Base-by-base conservation (phyloP, 1,140 invertebrate genomes). In the Camponotus vicinus region DNA sequence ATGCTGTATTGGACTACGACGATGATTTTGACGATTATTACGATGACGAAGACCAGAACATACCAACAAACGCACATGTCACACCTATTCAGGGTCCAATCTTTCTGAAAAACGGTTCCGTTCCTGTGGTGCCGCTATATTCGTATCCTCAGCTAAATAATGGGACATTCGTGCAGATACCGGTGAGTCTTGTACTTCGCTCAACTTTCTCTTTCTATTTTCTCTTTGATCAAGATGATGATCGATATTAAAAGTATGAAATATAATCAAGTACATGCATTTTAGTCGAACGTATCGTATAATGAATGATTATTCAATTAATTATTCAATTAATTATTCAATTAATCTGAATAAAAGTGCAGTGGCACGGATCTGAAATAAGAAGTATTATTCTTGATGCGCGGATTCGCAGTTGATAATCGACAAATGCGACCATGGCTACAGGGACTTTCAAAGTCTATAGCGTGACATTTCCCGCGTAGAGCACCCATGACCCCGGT, bases 91-190 rank as follows among this genome's bases (percentile, higher is more conserved):
- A 98, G 93, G 97, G 97, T 27, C 97, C 97, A 3, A 97, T 98
- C 93, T 96, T 96, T 88, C 89, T 98, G 85, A 97, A 97, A 93
- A 98, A 98, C 93, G 97, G 97, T 84, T 96, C 96, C 37, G 97
- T 98, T 34, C 97, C 98, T 27, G 98, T 98, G 0, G 97, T 98
- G 67, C 98, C 98, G n/a, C 95, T 98, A 3, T 98, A 97, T 86
- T 97, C 97, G 32, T 98, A 98, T 95, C 97, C 97, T 11, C 97
- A 97, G 76, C 93, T 98, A 86, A 98, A 97, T 93, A 98, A 98
- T 94, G 98, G 98, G 83, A 97, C 97, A 18, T 97, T 98, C 91
- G 96, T 98, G 77, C 97, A 98, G 95, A 98, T 98, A 95, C 98
- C 98, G 94, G 98, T 98, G 95, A 98, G 97, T 96, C 21, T 37